Base-by-base conservation (phyloP, 1,140 invertebrate species). In the Zelostemma sp. region DNA sequence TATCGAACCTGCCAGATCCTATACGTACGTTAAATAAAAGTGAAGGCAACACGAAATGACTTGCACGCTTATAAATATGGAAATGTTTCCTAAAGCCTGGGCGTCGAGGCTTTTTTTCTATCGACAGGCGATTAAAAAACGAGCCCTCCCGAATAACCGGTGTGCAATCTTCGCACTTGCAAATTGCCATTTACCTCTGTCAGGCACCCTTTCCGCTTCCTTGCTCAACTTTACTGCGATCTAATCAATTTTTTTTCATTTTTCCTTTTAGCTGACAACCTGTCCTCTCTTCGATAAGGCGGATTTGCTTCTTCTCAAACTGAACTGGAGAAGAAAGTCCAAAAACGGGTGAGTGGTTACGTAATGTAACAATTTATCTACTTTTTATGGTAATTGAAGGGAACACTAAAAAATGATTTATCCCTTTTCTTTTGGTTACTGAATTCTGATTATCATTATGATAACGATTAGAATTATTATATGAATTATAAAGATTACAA, bases 1-100 rank as follows among this genome's bases (percentile, higher is more conserved):
- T 69, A 55, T 60, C 60, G 50, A 56, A 56, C 58, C 67, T 64
- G 40, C 40, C 40, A 41, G 40, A 41, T 41, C 12, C 14, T n/a
- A n/a, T n/a, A n/a, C 14, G 5, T 60, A 51, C 67, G 56, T 64
- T 69, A 69, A 69, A 69, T 56, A 69, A 64, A 69, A 69, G 60
- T 60, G 60, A 45, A 55, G 60, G 63, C 60, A 64, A 69, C 67
- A 69, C 67, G 59, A 68, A 74, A 68, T 61, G 53, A 68, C 60
- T 64, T 57, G 54, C 46, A 51, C 51, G 55, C 61, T 69, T 64
- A 70, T 68, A 72, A 75, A 70, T 72, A 75, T 75, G 66, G 46
- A 74, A 74, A 72, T 65, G 63, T 60, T 25, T 8, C 21, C 21
- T 8, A 8, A 25, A 25, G 21, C 21, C 18, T 28, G 25, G 9